phyloP scores from a whole-genome alignment of 1,140 invertebrate genomes.

The Pseudomyrmex dendroicus region DNA sequence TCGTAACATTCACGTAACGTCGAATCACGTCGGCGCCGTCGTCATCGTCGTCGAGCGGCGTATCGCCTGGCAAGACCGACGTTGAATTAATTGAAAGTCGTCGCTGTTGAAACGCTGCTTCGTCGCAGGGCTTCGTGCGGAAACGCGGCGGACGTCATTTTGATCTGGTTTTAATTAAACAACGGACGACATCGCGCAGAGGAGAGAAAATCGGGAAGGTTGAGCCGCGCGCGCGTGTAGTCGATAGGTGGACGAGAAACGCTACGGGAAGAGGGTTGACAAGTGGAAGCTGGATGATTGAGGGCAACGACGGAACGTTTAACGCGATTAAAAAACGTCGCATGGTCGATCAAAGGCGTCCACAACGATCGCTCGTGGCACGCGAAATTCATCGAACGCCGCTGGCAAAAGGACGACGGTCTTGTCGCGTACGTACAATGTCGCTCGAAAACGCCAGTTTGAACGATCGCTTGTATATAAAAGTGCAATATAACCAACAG shows the following conservation, averaged over 20 bases:
- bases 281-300: slow-evolving; percentile 44
- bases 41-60: slow-evolving; percentile 29
- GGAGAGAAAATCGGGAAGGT: slow-evolving; percentile 23
- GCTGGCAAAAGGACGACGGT: slow-evolving; percentile 35
- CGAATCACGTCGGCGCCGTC: slow-evolving; percentile 23
- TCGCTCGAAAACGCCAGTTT: slow-evolving; percentile 22
- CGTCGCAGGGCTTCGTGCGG: slow-evolving; percentile 17
- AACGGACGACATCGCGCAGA: slow-evolving; percentile 37
- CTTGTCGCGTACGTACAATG: slow-evolving; percentile 25
- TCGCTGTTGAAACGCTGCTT: slow-evolving; percentile 17
- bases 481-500: slow-evolving; percentile 38
- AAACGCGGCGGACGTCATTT: slow-evolving; percentile 63
- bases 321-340: slow-evolving; percentile 67
- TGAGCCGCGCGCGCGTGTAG: background rate
- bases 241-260: slow-evolving; percentile 7
- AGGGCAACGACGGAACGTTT: slow-evolving; percentile 59
- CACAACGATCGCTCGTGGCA: slow-evolving; percentile 42
- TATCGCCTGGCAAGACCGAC: slow-evolving; percentile 44
- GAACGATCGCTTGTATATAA: slow-evolving; percentile 23
- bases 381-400: slow-evolving; percentile 37
- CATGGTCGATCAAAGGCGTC: slow-evolving; percentile 51
- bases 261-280: slow-evolving; percentile 24
- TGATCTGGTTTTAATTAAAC: slow-evolving; percentile 70
- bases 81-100: slow-evolving; percentile 73
- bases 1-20: slow-evolving; percentile 20